phyloP scores from a whole-genome alignment of 2,888 invertebrate species.

The Sphaerophoria taeniata region DNA sequence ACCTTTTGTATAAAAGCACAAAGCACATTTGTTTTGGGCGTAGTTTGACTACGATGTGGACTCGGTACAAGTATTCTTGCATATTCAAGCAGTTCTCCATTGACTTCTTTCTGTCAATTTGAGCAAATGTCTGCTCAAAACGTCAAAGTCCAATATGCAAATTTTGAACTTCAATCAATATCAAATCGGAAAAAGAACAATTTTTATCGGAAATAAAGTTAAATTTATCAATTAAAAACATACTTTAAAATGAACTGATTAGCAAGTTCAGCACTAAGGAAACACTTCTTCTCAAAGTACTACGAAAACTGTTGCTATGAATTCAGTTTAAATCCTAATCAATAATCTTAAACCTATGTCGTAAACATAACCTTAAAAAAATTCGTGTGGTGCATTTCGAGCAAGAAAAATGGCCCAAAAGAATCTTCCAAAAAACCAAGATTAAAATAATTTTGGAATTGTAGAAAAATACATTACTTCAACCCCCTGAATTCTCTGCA shows the following conservation, averaged over 20 bases:
- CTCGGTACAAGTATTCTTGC: no score
- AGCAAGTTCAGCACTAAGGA: background rate
- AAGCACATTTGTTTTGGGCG: no score
- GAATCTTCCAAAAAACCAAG: conserved; percentile 45
- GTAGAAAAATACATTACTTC: conserved; percentile 9
- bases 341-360: conserved; percentile 29
- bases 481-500: background rate
- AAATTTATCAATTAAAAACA: conserved; percentile 32
- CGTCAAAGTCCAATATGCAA: conserved; percentile 25
- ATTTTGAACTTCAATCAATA: conserved; percentile 24
- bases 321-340: conserved; percentile 42
- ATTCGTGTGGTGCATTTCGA: conserved; percentile 23
- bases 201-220: background rate
- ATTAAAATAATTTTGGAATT: conserved; percentile 29
- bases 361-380: conserved; percentile 57
- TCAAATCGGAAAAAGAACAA: background rate
- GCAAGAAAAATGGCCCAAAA: conserved; percentile 52
- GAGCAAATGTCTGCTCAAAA: no score
- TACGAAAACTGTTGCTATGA: background rate
- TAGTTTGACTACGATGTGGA: no score
- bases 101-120: no score
- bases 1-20: no score
- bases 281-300: background rate
- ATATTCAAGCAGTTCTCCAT: no score
- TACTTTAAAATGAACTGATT: conserved; percentile 1